phyloP scores from a whole-genome alignment of 2,113 vertebrate species.

The Vulpes ferrilata region DNA sequence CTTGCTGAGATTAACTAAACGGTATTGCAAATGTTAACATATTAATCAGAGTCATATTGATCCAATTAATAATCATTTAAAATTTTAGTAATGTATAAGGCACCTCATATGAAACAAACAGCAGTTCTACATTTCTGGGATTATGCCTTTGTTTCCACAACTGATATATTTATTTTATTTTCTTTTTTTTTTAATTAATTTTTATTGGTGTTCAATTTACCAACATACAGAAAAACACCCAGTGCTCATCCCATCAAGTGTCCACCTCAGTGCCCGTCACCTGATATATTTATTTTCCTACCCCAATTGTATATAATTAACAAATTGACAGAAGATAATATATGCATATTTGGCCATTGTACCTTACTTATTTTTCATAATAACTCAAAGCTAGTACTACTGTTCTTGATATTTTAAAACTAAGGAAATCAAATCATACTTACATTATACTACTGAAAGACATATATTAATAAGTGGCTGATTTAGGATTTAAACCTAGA shows the following conservation, averaged over 20 bases:
- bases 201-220: no score
- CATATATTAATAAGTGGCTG: background rate
- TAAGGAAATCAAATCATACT: background rate
- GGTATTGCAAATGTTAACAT: background rate
- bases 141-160: background rate
- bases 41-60: background rate
- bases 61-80: background rate
- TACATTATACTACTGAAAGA: background rate
- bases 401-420: background rate
- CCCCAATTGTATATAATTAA: background rate
- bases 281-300: background rate
- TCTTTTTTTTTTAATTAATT: no score
- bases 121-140: background rate
- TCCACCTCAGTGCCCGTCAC: no score
- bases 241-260: no score
- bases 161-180: no score
- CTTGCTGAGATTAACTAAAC: background rate
- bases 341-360: background rate
- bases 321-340: background rate
- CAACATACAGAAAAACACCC: no score
- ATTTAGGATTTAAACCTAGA: background rate
- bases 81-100: background rate
- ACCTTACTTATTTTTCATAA: background rate
- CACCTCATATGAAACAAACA: background rate
- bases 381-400: background rate